Conservation (phyloP, 2,888 invertebrate species). For the Pseudoips prasinana region DNA sequence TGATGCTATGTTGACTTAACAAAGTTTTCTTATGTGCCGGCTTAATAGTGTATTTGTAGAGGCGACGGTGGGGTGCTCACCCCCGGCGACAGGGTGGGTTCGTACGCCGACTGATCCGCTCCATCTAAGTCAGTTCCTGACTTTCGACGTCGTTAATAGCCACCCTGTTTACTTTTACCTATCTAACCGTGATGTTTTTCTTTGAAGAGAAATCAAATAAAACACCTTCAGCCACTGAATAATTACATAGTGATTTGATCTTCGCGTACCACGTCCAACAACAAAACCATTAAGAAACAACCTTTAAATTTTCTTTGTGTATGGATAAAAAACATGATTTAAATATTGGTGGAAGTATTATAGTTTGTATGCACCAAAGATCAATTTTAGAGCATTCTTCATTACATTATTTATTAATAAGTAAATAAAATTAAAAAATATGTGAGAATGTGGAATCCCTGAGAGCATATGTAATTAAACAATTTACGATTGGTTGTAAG, state of each 20-base stretch:
- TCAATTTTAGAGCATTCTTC: too few species aligned
- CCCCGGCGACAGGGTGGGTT: slow-evolving; percentile 35
- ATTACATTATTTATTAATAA: too few species aligned
- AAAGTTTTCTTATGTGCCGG: slow-evolving; percentile 51
- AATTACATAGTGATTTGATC: slow-evolving; percentile 11
- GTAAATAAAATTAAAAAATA: too few species aligned
- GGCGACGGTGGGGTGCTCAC: slow-evolving; percentile 40
- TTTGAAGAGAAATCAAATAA: slow-evolving; percentile 27
- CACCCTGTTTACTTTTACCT: slow-evolving; percentile 40
- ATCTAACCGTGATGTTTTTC: slow-evolving; percentile 29
- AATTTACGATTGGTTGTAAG: too few species aligned
- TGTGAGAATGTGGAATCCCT: too few species aligned
- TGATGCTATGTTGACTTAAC: too few species aligned
- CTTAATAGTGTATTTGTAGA: slow-evolving; percentile 50
- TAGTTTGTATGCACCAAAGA: too few species aligned
- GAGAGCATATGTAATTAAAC: too few species aligned
- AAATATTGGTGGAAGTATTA: too few species aligned
- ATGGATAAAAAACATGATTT: too few species aligned
- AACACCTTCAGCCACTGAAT: slow-evolving; percentile 16
- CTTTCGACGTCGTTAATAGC: slow-evolving; percentile 42
- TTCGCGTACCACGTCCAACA: slow-evolving; percentile 2
- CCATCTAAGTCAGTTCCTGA: too few species aligned
- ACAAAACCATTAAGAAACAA: slow-evolving; percentile 1
- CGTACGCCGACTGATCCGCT: slow-evolving; percentile 22
- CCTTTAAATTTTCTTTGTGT: too few species aligned